Conservation (phyloP, 1,140 invertebrate species). For the Halotydeus destructor region DNA sequence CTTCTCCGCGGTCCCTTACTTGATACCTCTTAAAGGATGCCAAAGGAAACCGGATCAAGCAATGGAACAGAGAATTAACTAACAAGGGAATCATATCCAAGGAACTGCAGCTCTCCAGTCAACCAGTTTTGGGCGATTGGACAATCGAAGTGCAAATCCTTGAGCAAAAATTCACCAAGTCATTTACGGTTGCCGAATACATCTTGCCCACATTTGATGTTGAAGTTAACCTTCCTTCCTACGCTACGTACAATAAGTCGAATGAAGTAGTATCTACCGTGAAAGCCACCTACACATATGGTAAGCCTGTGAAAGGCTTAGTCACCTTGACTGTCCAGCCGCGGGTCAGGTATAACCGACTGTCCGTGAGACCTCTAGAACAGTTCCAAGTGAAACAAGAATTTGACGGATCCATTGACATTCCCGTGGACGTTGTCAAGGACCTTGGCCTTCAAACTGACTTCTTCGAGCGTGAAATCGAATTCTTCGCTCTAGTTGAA, state of each 20-base stretch:
- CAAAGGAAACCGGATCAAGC: slow-evolving; percentile 53
- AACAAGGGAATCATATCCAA: slow-evolving; percentile 41
- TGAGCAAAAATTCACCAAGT: slow-evolving; percentile 27
- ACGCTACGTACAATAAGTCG: slow-evolving; percentile 54
- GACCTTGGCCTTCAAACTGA: slow-evolving; percentile 18
- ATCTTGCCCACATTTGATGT: slow-evolving; percentile 81
- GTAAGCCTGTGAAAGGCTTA: slow-evolving; percentile 42
- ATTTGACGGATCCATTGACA: slow-evolving; percentile 18
- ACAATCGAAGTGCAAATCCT: slow-evolving; percentile 38
- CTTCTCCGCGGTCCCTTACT: not conserved
- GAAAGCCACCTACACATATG: slow-evolving; percentile 59
- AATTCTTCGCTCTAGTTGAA: slow-evolving; percentile 53
- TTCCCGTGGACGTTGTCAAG: slow-evolving; percentile 17
- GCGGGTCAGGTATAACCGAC: slow-evolving; percentile 14
- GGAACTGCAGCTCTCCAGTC: slow-evolving; percentile 53
- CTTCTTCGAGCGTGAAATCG: slow-evolving; percentile 36
- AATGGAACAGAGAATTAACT: slow-evolving; percentile 44
- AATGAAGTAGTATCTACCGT: slow-evolving; percentile 46
- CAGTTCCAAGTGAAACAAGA: slow-evolving; percentile 17
- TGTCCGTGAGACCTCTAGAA: slow-evolving; percentile 18
- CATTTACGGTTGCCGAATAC: slow-evolving; percentile 67
- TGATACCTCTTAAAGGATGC: slow-evolving; percentile 37
- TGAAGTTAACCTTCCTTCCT: slow-evolving; percentile 58
- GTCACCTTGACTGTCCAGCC: slow-evolving; percentile 20
- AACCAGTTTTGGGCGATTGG: slow-evolving; percentile 80